Evolutionary conservation across 2,797 vertebrate species (phyloP), one percentile per base, ranked within the genome.

Genomic region (Gallinago nigripennis): DNA sequence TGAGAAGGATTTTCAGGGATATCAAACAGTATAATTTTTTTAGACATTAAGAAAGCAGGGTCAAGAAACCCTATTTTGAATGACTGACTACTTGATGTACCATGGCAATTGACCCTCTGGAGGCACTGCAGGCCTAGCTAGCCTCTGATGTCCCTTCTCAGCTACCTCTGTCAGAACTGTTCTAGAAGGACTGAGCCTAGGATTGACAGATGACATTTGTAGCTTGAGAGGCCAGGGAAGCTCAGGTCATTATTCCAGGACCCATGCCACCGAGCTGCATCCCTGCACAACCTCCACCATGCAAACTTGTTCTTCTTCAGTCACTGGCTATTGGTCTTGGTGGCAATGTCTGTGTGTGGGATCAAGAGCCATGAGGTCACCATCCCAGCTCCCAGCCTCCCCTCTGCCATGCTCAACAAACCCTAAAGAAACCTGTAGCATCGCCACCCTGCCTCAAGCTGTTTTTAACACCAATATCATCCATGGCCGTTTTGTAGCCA

Each of bases 171-270:
- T 91, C 93, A 95, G 79, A 81, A 77, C 27, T 83, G 72, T 58
- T 91, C 56, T 0, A 0, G 45, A 90, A 91, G 68, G 57, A 65
- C 83, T 71, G 76, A 69, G 35, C 28, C 33, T 81, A n/a, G 82
- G 61, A 95, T 82, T 96, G 90, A 71, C 83, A 88, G 91, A 73
- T 94, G 89, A 81, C 93, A 94, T 97, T 95, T 92, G 63, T 58
- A 86, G 89, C 61, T 80, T 41, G 53, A 90, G 83, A 87, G 73
- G 66, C 76, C 75, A 86, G 66, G 54, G 54, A 72, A 82, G 81
- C 70, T 94, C 56, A 68, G 54, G 80, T 92, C n/a, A 25, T 75
- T 82, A 75, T 94, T 89, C 30, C 53, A 72, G 69, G 54, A 66
- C 48, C 70, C 57, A 72, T 8, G 20, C 60, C 48, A 81, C 68